Conservation (phyloP, 2,113 vertebrate genomes). For the Puma concolor region DNA sequence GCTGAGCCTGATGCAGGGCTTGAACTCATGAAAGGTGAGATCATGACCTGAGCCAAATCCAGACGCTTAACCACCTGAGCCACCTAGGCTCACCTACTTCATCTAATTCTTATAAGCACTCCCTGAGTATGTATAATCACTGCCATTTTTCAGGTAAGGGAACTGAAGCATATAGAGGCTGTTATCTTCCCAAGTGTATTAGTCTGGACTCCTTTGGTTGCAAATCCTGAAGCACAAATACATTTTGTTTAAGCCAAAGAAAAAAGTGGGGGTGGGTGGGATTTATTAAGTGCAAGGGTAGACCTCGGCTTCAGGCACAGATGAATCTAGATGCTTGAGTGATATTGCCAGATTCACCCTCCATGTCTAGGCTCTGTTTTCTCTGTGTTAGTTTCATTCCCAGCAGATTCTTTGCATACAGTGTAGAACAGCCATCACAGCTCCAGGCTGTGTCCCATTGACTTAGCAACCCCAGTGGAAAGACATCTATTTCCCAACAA, state of each 20-base stretch:
- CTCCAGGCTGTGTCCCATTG: not conserved
- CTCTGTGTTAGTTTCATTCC: not conserved
- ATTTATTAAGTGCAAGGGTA: not conserved
- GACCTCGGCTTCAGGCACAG: not conserved
- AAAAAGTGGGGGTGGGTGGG: not conserved
- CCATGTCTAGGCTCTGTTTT: not conserved
- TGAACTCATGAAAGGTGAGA: too few relatives aligned
- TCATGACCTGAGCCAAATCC: too few relatives aligned
- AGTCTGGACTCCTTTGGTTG: not conserved
- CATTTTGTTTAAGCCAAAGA: not conserved
- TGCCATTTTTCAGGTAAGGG: not conserved
- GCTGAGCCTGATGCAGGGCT: too few relatives aligned
- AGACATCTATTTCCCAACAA: not conserved
- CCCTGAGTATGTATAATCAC: not conserved
- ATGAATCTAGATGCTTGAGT: not conserved
- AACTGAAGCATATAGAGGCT: not conserved
- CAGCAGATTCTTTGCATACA: not conserved
- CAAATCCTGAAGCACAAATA: not conserved
- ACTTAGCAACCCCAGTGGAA: not conserved
- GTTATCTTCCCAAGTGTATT: not conserved
- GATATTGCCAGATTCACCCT: not conserved
- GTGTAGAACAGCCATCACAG: accelerated
- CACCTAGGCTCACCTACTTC: too few relatives aligned
- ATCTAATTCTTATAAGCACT: not conserved
- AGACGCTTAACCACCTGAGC: too few relatives aligned